Conservation (phyloP, 2,888 invertebrate species). For the Parnassius orleans region DNA sequence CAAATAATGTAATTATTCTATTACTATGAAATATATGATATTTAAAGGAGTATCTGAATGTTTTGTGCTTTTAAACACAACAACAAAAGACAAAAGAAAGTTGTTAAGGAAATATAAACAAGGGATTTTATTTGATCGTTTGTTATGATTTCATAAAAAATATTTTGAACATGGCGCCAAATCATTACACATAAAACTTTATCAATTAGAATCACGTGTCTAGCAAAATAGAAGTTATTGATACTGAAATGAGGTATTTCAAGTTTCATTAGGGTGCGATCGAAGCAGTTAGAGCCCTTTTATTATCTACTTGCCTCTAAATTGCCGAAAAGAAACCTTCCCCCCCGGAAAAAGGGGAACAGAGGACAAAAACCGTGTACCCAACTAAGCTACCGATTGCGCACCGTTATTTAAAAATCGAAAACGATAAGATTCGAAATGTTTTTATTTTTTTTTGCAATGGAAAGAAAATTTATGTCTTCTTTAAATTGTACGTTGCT, state of each 20-base stretch:
- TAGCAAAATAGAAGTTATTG: constrained; percentile 60
- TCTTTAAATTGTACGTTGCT: constrained; percentile 70
- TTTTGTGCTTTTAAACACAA: too few relatives aligned
- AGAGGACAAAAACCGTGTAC: constrained; percentile 73
- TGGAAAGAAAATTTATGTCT: constrained; percentile 72
- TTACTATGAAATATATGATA: too few relatives aligned
- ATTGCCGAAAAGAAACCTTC: constrained; percentile 79
- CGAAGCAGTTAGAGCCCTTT: constrained; percentile 79
- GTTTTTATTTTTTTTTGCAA: constrained; percentile 75
- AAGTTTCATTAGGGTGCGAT: constrained; percentile 79
- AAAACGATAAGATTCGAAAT: constrained; percentile 76
- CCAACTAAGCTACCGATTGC: constrained; percentile 73
- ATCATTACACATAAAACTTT: constrained; percentile 18
- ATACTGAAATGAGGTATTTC: constrained; percentile 72
- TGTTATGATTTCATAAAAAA: too few relatives aligned
- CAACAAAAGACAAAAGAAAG: too few relatives aligned
- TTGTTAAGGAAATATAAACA: too few relatives aligned
- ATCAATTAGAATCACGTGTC: constrained; percentile 31
- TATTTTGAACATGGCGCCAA: neutral
- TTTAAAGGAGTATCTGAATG: too few relatives aligned
- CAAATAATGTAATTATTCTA: too few relatives aligned
- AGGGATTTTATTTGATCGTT: too few relatives aligned
- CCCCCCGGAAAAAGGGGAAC: constrained; percentile 72
- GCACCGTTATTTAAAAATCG: constrained; percentile 79
- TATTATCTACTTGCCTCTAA: constrained; percentile 80